Percentiles rank a stretch among this genome's conserved stretches.
These are phyloP conservation scores for Spea hammondii DNA, from an alignment of 2,797 vertebrate species.

Conservation along the genomic window DNA sequence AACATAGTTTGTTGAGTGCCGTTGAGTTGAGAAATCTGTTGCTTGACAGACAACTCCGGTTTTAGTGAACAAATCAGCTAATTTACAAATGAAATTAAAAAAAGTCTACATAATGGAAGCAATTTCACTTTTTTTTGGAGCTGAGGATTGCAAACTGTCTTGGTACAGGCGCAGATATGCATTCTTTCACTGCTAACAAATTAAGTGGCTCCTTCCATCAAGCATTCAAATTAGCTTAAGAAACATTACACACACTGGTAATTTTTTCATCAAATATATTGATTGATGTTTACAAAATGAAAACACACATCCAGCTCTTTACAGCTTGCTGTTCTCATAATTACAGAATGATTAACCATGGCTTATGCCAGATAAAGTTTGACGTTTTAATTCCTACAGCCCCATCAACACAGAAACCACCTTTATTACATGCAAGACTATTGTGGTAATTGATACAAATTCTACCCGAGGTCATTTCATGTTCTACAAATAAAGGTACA, in stretches of 20 bases:
- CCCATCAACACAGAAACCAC: slow-evolving; percentile 50
- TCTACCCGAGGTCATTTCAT: slow-evolving; percentile 35
- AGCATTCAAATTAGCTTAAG: slow-evolving; percentile 15
- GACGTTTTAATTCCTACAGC: slow-evolving; percentile 52
- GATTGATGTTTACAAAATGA: slow-evolving; percentile 40
- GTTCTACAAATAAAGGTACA: slow-evolving; percentile 45
- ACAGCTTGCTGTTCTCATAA: slow-evolving; percentile 36
- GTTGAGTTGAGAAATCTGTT: no score
- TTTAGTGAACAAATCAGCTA: no score
- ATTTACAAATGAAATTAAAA: no score
- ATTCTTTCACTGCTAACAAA: neutral
- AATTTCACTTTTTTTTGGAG: no score
- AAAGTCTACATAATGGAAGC: no score
- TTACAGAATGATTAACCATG: slow-evolving; percentile 49
- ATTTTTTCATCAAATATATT: slow-evolving; percentile 48
- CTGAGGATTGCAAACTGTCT: neutral
- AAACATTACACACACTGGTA: slow-evolving; percentile 42
- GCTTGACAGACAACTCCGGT: no score
- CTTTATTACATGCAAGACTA: slow-evolving; percentile 31
- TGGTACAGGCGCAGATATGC: neutral
- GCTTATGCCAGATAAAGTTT: slow-evolving; percentile 51
- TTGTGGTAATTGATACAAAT: slow-evolving; percentile 49
- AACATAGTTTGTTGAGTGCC: no score
- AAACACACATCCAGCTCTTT: slow-evolving; percentile 41
- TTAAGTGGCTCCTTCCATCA: slow-evolving; percentile 1